Evolutionary conservation across 1,140 invertebrate genomes (phyloP), one percentile per base, ranked within the genome.

Genomic region (Drosophila kurseongensis): DNA sequence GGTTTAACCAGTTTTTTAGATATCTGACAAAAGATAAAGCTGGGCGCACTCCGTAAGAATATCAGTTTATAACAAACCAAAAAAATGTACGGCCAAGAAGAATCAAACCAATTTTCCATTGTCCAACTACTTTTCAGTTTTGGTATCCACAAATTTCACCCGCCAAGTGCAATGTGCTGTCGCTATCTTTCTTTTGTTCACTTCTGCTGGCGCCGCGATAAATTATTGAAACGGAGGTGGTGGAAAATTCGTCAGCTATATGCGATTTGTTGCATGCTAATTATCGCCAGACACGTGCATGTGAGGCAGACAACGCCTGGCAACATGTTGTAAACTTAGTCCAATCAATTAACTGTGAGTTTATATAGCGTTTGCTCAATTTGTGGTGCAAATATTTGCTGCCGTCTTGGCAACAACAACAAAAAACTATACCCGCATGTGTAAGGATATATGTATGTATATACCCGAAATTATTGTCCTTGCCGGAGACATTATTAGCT

Each of bases 301-400:
- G 42, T 23, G 57, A 5, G 12, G 52, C 50, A 51, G 14, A 35
- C 48, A n/a, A 38, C 14, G 29, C 52, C 27, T 75, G n/a, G 73
- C 27, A 50, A 75, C 69, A 36, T 32, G 48, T 29, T 40, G 8
- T 32, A 16, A 35, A 60, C 41, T 68, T 57, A 36, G 73, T 35
- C n/a, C 48, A 66, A 76, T 67, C 74, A 69, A 77, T 77, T 77
- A 77, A 77, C 44, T 77, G 50, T 18, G 38, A 55, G 65, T 14
- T 50, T 57, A 32, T 56, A 29, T 12, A 16, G n/a, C n/a, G 6
- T 55, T 44, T 40, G 35, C 41, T 57, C 75, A 77, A 69, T 77
- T 77, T 77, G 56, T 56, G 32, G 38, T 57, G 73, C 56, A 77
- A 86, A 89, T 83, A 88, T 86, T 86, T 88, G 75, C 62, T 47